These are phyloP conservation scores for Calyptommatus sinebrachiatus DNA, from an alignment of 2,113 vertebrate species.

Conservation along the genomic window DNA sequence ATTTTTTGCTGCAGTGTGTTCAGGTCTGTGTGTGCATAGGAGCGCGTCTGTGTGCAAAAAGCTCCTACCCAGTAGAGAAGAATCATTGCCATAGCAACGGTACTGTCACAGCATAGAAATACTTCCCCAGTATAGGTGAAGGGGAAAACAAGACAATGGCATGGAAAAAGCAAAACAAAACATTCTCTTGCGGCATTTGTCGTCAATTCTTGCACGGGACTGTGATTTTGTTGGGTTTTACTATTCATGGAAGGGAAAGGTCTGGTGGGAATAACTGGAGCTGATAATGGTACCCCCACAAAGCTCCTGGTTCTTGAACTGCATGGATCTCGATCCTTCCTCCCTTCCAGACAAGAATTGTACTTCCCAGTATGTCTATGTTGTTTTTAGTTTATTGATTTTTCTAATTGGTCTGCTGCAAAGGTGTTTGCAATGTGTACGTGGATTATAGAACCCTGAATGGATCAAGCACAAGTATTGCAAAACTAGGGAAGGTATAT, in stretches of 20 bases:
- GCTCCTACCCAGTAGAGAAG: neutral
- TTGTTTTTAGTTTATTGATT: fast-evolving
- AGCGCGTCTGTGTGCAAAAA: conserved; percentile 2
- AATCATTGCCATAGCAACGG: conserved; percentile 30
- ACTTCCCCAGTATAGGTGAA: conserved; percentile 16
- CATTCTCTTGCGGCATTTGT: neutral
- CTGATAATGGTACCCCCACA: neutral
- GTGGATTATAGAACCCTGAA: neutral
- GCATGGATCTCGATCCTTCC: neutral
- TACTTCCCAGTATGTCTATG: fast-evolving
- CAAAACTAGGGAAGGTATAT: too few relatives aligned
- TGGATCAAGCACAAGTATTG: neutral
- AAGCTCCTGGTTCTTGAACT: neutral
- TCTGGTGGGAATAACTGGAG: neutral
- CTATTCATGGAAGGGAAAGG: neutral
- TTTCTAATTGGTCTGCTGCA: fast-evolving
- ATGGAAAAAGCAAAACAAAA: neutral
- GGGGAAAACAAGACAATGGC: conserved; percentile 6
- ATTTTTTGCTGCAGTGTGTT: conserved; percentile 20
- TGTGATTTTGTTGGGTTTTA: neutral
- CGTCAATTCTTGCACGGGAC: neutral
- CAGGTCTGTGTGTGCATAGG: neutral
- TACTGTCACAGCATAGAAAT: conserved; percentile 13
- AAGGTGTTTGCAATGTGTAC: neutral
- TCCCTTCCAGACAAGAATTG: neutral